Evolutionary conservation across 2,797 vertebrate species (phyloP), one percentile per base, ranked within the genome.

Genomic region (Anniella stebbinsi): DNA sequence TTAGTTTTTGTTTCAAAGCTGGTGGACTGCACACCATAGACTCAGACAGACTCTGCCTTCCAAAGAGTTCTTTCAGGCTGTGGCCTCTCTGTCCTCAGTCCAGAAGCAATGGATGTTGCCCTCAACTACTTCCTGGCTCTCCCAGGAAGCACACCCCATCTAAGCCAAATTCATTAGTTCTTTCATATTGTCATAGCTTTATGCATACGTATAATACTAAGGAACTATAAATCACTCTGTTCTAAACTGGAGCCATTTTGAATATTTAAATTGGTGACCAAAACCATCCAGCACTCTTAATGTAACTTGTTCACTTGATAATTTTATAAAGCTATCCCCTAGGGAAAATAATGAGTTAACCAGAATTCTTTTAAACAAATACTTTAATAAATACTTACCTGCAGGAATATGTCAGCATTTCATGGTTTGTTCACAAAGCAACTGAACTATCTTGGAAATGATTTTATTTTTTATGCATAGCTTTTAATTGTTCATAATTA

Each of bases 311-410:
- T 25, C 60, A 63, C 57, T 23, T n/a, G 13, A 38, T 63, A 63
- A 21, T 63, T 23, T 23, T 23, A 63, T 36, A 80, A 18, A 78
- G 28, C n/a, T 51, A 80, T 80, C 23, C n/a, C 57, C 66, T 70
- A 45, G 30, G 17, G 45, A 41, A 73, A 54, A 36, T 23, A 36
- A 66, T 45, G 4, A 23, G 13, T 63, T 87, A 77, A n/a, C 4
- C 72, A 76, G 36, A 45, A 77, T 12, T 76, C 63, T 84, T 67
- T 67, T 77, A 84, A 67, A 77, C 88, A 84, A 77, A 54, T 78
- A 13, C 11, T 51, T 48, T 66, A 38, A 69, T 69, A 86, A 28
- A 13, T 17, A 3, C 54, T 82, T 38, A 67, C 12, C 23, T 48
- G 33, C 21, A 88, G 4, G 48, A 70, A 25, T 66, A 9, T 69